Percentiles rank a stretch among this genome's conserved stretches.
Evolutionary conservation across 2,113 vertebrate genomes (phyloP).

Genomic region (Lagopus muta): DNA sequence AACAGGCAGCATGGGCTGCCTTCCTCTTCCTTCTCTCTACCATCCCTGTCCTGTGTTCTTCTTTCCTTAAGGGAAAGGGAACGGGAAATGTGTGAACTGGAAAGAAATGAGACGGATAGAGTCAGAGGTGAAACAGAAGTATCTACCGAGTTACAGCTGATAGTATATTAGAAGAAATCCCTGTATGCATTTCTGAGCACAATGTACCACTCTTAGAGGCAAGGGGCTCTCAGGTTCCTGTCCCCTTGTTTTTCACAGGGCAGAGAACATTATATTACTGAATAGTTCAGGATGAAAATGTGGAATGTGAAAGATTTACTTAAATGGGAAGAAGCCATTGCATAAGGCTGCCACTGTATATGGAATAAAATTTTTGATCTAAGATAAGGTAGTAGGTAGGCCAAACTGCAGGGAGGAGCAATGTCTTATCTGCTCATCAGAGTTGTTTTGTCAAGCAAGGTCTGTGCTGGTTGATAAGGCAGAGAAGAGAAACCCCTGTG

Average conservation of each 20-base stretch:
- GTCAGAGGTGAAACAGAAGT: neutral
- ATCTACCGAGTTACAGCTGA: constrained; percentile 8
- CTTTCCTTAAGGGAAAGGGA: neutral
- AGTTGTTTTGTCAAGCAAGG: neutral
- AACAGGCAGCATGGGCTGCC: neutral
- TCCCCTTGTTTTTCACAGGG: neutral
- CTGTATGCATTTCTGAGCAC: neutral
- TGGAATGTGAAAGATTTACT: neutral
- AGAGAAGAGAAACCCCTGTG: neutral
- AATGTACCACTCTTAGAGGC: neutral
- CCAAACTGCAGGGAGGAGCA: neutral
- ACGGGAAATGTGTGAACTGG: neutral
- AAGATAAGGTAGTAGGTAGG: neutral
- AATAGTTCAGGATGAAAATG: neutral
- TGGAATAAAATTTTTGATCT: neutral
- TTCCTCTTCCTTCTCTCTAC: neutral
- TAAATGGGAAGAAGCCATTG: neutral
- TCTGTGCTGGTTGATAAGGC: neutral
- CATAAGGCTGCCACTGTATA: neutral
- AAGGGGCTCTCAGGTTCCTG: neutral
- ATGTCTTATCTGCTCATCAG: neutral
- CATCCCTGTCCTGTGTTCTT: neutral
- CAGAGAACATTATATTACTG: neutral
- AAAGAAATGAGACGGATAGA: constrained; percentile 1
- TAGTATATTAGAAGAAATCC: constrained; percentile 16